Conservation (phyloP, 2,797 vertebrate species). For the Syndactyla subalaris region DNA sequence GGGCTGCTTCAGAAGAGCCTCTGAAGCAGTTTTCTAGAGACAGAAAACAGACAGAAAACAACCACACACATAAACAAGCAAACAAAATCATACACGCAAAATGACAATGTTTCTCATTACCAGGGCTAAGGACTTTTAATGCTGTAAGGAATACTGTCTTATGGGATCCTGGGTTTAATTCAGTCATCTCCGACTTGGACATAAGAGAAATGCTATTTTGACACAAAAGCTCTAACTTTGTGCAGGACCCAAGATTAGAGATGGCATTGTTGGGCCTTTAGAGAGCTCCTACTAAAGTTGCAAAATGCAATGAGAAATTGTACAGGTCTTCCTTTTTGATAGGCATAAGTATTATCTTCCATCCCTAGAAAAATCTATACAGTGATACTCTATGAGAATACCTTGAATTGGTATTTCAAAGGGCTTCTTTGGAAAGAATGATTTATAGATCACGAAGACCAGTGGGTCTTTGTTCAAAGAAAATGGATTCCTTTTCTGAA, state of each 20-base stretch:
- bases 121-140: not conserved
- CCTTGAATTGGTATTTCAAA: slow-evolving; percentile 75
- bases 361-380: slow-evolving; percentile 57
- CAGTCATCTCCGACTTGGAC: not conserved
- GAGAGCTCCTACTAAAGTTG: slow-evolving; percentile 14
- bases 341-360: slow-evolving; percentile 58
- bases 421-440: slow-evolving; percentile 72
- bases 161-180: not conserved
- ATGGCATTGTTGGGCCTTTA: not conserved
- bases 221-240: not conserved
- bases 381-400: slow-evolving; percentile 66
- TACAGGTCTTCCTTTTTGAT: slow-evolving; percentile 55
- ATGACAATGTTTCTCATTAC: not conserved
- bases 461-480: slow-evolving; percentile 75
- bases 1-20: not conserved
- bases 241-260: not conserved
- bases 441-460: slow-evolving; percentile 78
- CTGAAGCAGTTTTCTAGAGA: not conserved
- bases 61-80: not conserved
- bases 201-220: slow-evolving; percentile 8
- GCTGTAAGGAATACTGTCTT: not conserved
- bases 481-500: slow-evolving; percentile 76
- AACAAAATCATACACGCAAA: not conserved
- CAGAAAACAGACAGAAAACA: not conserved
- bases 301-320: slow-evolving; percentile 54